Evolutionary conservation across 2,888 invertebrate species (phyloP).

Genomic region (Pollenia griseotomentosa): DNA sequence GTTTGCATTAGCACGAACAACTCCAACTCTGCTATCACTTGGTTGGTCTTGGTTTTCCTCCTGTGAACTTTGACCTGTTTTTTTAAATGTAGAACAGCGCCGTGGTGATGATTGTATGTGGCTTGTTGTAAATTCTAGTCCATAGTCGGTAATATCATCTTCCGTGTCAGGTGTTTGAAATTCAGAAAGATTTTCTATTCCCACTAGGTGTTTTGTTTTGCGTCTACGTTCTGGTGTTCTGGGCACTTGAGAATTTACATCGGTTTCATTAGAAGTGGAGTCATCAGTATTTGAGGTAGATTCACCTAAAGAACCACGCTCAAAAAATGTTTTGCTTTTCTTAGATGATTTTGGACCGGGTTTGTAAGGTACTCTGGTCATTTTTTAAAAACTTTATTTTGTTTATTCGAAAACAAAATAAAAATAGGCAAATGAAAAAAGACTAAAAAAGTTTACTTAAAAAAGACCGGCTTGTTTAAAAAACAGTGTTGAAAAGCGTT

Average conservation of each 20-base stretch:
- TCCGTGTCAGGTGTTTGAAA: constrained; percentile 70
- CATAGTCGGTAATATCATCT: constrained; percentile 72
- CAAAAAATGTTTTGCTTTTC: constrained; percentile 10
- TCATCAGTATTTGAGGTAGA: background rate
- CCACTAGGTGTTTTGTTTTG: background rate
- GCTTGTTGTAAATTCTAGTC: constrained; percentile 68
- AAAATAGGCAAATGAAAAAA: background rate
- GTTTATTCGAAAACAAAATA: too few relatives aligned
- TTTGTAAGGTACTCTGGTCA: background rate
- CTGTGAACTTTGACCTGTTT: background rate
- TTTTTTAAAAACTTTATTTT: background rate
- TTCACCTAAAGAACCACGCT: constrained; percentile 36
- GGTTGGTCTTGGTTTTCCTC: constrained; percentile 15
- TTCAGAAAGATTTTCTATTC: background rate
- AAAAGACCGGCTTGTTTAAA: constrained; percentile 1
- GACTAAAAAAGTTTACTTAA: background rate
- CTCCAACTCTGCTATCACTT: background rate
- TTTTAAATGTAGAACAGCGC: constrained; percentile 74
- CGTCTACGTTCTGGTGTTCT: background rate
- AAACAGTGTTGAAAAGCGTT: constrained; percentile 38
- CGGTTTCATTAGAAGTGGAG: background rate
- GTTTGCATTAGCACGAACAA: background rate
- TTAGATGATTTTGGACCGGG: constrained; percentile 37
- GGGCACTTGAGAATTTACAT: background rate
- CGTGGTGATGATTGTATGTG: constrained; percentile 47